Conservation (phyloP, 1,140 invertebrate species). For the Formica exsecta region DNA sequence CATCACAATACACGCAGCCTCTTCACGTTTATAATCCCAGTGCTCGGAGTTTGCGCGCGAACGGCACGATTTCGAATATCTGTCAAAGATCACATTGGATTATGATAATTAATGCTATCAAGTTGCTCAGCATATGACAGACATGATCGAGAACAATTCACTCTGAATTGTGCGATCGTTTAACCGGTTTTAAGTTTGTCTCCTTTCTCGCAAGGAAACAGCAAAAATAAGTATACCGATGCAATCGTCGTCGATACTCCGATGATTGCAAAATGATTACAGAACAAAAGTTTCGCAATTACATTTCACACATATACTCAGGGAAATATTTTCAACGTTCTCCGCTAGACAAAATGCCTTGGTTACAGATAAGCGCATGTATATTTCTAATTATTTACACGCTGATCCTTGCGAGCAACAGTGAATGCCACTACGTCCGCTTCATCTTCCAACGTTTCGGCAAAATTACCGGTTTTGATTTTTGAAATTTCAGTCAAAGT, state of each 20-base stretch:
- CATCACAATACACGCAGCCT: slow-evolving; percentile 77
- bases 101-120: not conserved
- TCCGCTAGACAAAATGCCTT: slow-evolving; percentile 3
- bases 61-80: slow-evolving; percentile 48
- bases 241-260: slow-evolving; percentile 71
- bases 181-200: slow-evolving; percentile 44
- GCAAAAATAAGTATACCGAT: not conserved
- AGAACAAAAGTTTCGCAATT: slow-evolving; percentile 6
- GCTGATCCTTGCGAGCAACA: slow-evolving; percentile 43
- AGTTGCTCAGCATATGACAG: not conserved
- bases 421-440: not conserved
- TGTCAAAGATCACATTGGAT: slow-evolving; percentile 41
- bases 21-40: slow-evolving; percentile 74
- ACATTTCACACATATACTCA: not conserved
- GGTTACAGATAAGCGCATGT: slow-evolving; percentile 23
- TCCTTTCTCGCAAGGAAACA: slow-evolving; percentile 37
- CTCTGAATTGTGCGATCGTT: not conserved
- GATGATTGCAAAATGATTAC: slow-evolving; percentile 36
- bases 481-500: not conserved
- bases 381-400: slow-evolving; percentile 6
- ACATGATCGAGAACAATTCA: slow-evolving; percentile 16
- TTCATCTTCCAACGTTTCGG: not conserved
- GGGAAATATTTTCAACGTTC: slow-evolving; percentile 38
- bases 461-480: slow-evolving; percentile 49
- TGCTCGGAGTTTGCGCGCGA: slow-evolving; percentile 61